These are phyloP conservation scores for Teinopalpus imperialis DNA, from an alignment of 2,888 invertebrate genomes.

Conservation along the genomic window DNA sequence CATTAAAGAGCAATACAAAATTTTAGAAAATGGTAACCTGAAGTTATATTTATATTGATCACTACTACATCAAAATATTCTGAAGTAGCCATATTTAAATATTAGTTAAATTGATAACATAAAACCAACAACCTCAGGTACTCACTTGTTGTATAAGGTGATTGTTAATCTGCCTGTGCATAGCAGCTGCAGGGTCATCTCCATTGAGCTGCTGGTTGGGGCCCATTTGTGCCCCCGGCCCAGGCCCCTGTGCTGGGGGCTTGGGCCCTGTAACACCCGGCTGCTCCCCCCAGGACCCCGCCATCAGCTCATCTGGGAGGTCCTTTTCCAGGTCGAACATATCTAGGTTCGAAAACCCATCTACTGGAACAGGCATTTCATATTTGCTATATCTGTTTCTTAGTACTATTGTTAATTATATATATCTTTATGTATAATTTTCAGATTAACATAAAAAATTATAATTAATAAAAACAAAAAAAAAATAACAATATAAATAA, in stretches of 20 bases:
- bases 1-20: no score
- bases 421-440: no score
- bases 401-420: not conserved
- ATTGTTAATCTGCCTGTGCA: slow-evolving; percentile 83
- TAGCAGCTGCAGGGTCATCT: slow-evolving; percentile 83
- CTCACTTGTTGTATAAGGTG: slow-evolving; percentile 86
- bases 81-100: no score
- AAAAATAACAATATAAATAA: no score
- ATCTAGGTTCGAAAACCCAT: slow-evolving; percentile 91
- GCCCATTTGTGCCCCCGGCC: slow-evolving; percentile 84
- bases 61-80: no score
- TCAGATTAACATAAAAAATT: no score
- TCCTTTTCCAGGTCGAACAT: slow-evolving; percentile 96
- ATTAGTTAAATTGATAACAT: not conserved
- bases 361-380: slow-evolving; percentile 67
- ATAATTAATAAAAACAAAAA: no score
- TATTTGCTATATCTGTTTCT: slow-evolving; percentile 11
- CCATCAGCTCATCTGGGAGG: slow-evolving; percentile 94
- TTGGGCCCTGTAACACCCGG: slow-evolving; percentile 85
- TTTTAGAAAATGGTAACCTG: no score
- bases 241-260: slow-evolving; percentile 92
- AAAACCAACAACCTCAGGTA: slow-evolving; percentile 51
- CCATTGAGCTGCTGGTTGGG: slow-evolving; percentile 86
- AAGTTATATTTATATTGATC: no score
- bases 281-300: slow-evolving; percentile 89